Percentiles rank a stretch among this genome's conserved stretches.
These are phyloP conservation scores for Gadopsis marmoratus DNA, from an alignment of 2,797 vertebrate species.

Conservation along the genomic window DNA sequence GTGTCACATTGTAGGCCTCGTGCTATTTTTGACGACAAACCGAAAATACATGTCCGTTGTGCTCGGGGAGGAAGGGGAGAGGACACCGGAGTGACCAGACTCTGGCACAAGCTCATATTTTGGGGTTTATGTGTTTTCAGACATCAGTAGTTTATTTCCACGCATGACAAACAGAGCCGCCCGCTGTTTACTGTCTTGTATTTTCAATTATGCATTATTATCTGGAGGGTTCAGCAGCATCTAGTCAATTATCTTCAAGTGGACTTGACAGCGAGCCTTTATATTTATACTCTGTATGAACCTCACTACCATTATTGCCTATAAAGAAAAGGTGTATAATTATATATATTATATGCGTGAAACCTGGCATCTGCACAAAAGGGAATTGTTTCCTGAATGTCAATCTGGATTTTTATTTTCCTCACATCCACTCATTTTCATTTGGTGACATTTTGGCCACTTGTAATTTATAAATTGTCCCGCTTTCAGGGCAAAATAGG, in stretches of 20 bases:
- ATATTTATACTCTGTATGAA: conserved; percentile 12
- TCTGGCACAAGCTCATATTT: conserved; percentile 2
- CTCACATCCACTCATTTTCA: conserved; percentile 6
- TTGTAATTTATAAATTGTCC: conserved; percentile 20
- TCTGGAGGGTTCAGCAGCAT: conserved; percentile 35
- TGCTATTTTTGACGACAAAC: conserved; percentile 61
- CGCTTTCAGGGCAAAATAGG: not conserved
- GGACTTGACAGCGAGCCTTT: not conserved
- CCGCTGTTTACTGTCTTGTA: conserved; percentile 11
- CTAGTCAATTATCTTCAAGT: conserved; percentile 50
- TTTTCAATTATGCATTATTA: conserved; percentile 27
- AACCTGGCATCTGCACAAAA: conserved; percentile 18
- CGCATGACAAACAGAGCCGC: conserved; percentile 2
- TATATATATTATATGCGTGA: not conserved
- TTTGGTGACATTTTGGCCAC: conserved; percentile 31
- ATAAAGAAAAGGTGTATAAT: not conserved
- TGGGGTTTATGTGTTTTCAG: conserved; percentile 9
- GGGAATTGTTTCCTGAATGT: conserved; percentile 38
- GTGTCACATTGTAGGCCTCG: conserved; percentile 20
- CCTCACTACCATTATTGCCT: not conserved
- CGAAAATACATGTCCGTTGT: conserved; percentile 36
- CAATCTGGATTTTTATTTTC: not conserved
- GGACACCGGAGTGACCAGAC: conserved; percentile 3
- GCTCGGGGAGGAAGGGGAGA: conserved; percentile 10
- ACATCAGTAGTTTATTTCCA: conserved; percentile 25